Base-by-base conservation (phyloP, 2,113 vertebrate genomes). In the Procapra przewalskii region DNA sequence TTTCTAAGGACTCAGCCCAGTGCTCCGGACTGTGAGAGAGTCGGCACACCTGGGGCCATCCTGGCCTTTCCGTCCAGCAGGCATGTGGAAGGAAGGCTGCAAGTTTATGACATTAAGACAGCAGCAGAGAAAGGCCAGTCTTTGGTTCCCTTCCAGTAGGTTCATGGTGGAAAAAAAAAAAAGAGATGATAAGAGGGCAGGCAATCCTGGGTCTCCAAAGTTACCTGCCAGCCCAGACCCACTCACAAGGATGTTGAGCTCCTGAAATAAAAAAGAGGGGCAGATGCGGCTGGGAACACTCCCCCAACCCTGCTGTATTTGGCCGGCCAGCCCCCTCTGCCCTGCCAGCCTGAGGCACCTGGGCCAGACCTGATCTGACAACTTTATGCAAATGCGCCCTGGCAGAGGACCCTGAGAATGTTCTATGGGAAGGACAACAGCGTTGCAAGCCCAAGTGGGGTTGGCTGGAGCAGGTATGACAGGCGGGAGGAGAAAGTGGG, bases 361-460 rank as follows among this genome's bases (percentile, higher is more conserved):
- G 97, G 94, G 59, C 87, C 90, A 96, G 82, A 87, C 64, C 62
- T 31, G 29, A 77, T 82, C 62, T 97, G 95, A 96, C 97, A 97
- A 92, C 94, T 96, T 88, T 90, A 90, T 96, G 94, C 95, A 96
- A 96, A 98, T 90, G 33, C 19, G 48, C 52, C 94, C 95, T 95
- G 95, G 97, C 96, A 97, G 90, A 64, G 81, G 86, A 84, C 55
- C 59, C 85, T 77, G 86, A n/a, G 57, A 90, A 71, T 43, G 45
- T 79, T 96, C 55, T 55, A 50, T 36, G 93, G 40, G 84, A 91
- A 90, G 83, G 90, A 92, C 91, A 93, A 82, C 45, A 57, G 40
- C 59, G 27, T 17, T 19, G 60, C 48, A 64, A 97, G 95, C 40
- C 82, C 84, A 90, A 45, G 84, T 59, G 54, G 64, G 85, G 77